Conservation (phyloP, 2,113 vertebrate genomes). For the Thamnaconus septentrionalis region DNA sequence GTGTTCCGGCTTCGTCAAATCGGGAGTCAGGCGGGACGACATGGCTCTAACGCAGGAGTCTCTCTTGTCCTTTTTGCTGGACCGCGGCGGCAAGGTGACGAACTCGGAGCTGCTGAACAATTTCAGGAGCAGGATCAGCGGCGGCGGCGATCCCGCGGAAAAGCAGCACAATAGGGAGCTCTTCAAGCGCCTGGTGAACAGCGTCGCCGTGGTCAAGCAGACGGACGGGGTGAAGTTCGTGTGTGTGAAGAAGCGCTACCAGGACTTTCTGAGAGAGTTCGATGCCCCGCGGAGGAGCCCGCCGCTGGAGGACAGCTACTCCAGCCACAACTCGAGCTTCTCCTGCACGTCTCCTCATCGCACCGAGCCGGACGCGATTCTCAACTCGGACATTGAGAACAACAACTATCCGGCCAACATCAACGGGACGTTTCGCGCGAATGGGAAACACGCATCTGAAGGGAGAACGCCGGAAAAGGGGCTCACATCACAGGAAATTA, state of each 20-base stretch:
- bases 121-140: constrained; percentile 79
- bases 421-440: constrained; percentile 5
- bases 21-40: not conserved
- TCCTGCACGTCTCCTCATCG: constrained; percentile 30
- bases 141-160: constrained; percentile 71
- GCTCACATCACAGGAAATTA: not conserved
- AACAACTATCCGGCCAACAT: constrained; percentile 39
- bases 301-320: constrained; percentile 32
- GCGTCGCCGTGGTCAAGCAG: constrained; percentile 84
- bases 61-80: constrained; percentile 81
- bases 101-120: constrained; percentile 80
- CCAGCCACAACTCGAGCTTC: constrained; percentile 19
- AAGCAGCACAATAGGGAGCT: constrained; percentile 79
- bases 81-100: constrained; percentile 82
- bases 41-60: constrained; percentile 81
- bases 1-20: not conserved
- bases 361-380: constrained; percentile 20
- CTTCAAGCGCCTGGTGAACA: constrained; percentile 86
- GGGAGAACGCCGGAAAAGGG: constrained; percentile 6
- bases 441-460: not conserved
- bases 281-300: constrained; percentile 8
- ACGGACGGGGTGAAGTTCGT: constrained; percentile 82
- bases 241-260: constrained; percentile 78
- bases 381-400: constrained; percentile 57
- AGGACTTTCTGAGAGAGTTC: constrained; percentile 58